These are phyloP conservation scores for Gymnarchus niloticus DNA, from an alignment of 2,113 vertebrate genomes.

Conservation along the genomic window DNA sequence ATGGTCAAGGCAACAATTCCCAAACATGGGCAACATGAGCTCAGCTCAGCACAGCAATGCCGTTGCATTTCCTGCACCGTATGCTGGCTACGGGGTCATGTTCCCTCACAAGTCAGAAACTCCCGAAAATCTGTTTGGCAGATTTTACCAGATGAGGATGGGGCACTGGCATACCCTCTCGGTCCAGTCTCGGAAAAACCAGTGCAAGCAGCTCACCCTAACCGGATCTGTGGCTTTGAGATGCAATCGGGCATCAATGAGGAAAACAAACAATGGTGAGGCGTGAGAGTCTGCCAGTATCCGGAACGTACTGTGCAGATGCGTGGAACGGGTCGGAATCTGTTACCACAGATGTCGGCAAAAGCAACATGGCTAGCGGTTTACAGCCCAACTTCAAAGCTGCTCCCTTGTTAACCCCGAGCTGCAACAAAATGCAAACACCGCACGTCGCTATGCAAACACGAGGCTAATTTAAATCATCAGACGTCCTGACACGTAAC, in stretches of 20 bases:
- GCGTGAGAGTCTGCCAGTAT: neutral
- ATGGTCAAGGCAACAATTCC: no score
- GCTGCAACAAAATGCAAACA: neutral
- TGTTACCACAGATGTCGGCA: neutral
- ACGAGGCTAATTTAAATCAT: neutral
- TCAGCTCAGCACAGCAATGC: no score
- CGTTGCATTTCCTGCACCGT: no score
- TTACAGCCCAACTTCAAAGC: neutral
- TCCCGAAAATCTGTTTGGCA: neutral
- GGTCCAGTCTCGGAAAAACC: neutral
- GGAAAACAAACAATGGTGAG: neutral
- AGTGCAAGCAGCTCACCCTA: neutral
- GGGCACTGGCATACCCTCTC: neutral
- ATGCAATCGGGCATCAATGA: neutral
- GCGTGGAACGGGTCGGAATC: neutral
- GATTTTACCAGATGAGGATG: neutral
- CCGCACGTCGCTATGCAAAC: neutral
- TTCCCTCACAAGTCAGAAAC: neutral
- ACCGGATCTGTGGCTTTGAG: no score
- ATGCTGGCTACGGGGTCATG: no score
- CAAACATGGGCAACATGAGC: no score
- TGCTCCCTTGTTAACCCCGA: neutral
- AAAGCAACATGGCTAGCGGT: neutral
- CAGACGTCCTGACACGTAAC: conserved; percentile 26
- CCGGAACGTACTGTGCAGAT: neutral